Base-by-base conservation (phyloP, 2,888 invertebrate genomes). In the Synergus japonicus region DNA sequence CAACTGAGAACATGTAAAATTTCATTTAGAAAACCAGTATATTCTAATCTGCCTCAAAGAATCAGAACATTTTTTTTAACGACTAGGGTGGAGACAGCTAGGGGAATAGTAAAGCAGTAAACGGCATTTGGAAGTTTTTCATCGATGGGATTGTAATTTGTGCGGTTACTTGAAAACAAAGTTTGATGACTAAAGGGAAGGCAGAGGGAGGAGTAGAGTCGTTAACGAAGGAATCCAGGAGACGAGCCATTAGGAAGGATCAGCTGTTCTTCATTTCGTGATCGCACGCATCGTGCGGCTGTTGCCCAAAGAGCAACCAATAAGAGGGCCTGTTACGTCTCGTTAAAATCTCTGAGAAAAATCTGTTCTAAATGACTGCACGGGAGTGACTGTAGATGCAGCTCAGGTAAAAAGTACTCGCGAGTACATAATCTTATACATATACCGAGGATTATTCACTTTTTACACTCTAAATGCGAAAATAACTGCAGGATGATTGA, bases 201-300 rank as follows among this genome's bases (percentile, higher is more conserved):
- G 54, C 49, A n/a, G 73, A 54, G 54, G 73, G 73, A 54, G 73
- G 54, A 73, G 73, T 37, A 49, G 29, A 73, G 73, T 73, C 73
- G 73, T 73, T 73, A 73, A 73, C 73, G 73, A 73, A 73, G n/a
- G 73, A 73, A 73, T 73, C 49, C 73, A 54, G 54, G 49, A 73
- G 73, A 73, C 73, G 73, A 73, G 73, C 54, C 54, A 73, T 73
- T 73, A 73, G n/a, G 73, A 73, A 73, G 73, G 46, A 73, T 73
- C 73, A 73, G 73, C 73, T 73, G 73, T 73, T 73, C 73, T 73
- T 73, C 73, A 73, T 73, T 73, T 54, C 73, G 54, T 73, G 73
- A 54, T 49, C 49, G 69, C 49, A 29, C 69, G 29, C 69, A 69
- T 69, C 69, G 49, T 29, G 69, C 69, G 69, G 69, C 54, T 73